Base-by-base conservation (phyloP, 2,888 invertebrate genomes). In the Bimastos eiseni region DNA sequence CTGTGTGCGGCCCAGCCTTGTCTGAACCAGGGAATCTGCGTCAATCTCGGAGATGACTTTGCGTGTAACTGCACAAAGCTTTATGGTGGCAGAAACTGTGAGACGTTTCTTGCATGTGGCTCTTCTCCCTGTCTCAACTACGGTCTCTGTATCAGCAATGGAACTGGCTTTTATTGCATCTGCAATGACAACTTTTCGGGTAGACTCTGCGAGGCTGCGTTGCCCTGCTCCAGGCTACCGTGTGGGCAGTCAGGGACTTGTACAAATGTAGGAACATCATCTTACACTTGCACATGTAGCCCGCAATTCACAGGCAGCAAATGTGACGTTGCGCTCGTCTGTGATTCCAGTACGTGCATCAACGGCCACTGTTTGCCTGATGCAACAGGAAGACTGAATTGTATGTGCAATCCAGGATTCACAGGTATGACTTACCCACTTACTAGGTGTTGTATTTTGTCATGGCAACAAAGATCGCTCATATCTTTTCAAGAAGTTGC, bases 361-460 rank as follows among this genome's bases (percentile, higher is more conserved):
- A 92, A 93, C 92, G 94, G 94, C n/a, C 91, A 91, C 38, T 94
- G 94, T 92, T 90, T 91, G 44, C 70, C 91, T n/a, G 84, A 36
- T 34, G 90, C 90, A 17, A 90, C 88, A 88, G 92, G 91, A 24
- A 92, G 91, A 30, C 91, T 90, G 5, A 92, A 70, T 21, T 94
- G 94, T 93, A 92, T 93, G 6, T 94, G 94, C 92, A 70, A 91
- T 13, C 90, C 91, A 38, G 94, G 93, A 19, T 94, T 92, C 90
- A 93, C 93, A 92, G 94, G 94, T 94, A 91, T 91, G 92, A 49
- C 41, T 55, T 37, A 36, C 21, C 86, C 30, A 17, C 37, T 36
- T 34, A 24, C 4, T 36, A 86, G 1, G 24, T 49, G n/a, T n/a
- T 8, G 30, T 70, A 70, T n/a, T n/a, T n/a, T 70, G n/a, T 70